Conservation (phyloP, 2,113 vertebrate species). For the Malurus cyaneus region DNA sequence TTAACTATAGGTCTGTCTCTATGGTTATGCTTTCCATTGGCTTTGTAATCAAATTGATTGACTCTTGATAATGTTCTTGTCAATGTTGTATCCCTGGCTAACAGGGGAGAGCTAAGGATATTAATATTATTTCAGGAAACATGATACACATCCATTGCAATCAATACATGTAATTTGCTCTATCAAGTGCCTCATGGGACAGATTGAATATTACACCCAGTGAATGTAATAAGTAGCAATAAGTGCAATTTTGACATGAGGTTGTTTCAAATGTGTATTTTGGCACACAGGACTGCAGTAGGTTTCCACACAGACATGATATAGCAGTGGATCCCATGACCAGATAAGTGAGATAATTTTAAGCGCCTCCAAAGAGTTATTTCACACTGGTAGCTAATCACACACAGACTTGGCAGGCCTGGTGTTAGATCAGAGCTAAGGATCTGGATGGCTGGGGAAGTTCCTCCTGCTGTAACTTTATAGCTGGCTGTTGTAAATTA, state of each 20-base stretch:
- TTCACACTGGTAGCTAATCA: not conserved
- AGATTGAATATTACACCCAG: not conserved
- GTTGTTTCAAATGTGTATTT: not conserved
- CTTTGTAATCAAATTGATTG: not conserved
- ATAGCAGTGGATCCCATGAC: accelerated
- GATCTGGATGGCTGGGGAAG: not conserved
- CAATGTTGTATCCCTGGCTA: not conserved
- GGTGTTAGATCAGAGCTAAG: not conserved
- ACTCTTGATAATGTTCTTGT: not conserved
- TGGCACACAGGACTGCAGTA: not conserved
- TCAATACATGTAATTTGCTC: not conserved
- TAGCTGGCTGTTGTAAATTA: not conserved
- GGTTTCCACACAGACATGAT: not conserved
- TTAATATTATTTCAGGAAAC: not conserved
- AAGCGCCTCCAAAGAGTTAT: not conserved
- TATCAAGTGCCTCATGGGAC: not conserved
- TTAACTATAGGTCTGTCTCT: not conserved
- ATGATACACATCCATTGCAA: not conserved
- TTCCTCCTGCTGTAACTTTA: not conserved
- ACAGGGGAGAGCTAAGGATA: not conserved
- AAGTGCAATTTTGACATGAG: not conserved
- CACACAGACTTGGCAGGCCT: not conserved
- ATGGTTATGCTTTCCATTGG: not conserved
- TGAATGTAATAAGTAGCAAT: not conserved
- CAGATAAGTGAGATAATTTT: not conserved